Percentiles rank a stretch among this genome's conserved stretches.
These are phyloP conservation scores for Sus scrofa DNA, from an alignment of 2,113 vertebrate genomes.

Conservation along the genomic window T2T-Sscrofa CM000830.6:114999001-114999500, in stretches of 20 bases:
- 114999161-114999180: not conserved
- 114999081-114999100: not conserved
- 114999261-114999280: slow-evolving; percentile 14
- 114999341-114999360: slow-evolving; percentile 6
- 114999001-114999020: no score
- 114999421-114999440: not conserved
- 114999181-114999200: slow-evolving; percentile 60
- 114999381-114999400: slow-evolving; percentile 13
- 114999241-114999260: slow-evolving; percentile 73
- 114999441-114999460: not conserved
- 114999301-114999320: not conserved
- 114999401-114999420: not conserved
- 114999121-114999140: not conserved
- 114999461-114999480: not conserved
- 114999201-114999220: slow-evolving; percentile 29
- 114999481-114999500: not conserved
- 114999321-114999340: not conserved
- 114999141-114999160: not conserved
- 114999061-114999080: no score
- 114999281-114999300: not conserved
- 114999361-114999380: not conserved
- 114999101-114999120: not conserved
- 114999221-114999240: not conserved
- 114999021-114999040: no score
- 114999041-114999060: no score